Evolutionary conservation across 2,888 invertebrate species (phyloP), one percentile per base, ranked within the genome.

Genomic region (Dicranocentrus wangi): DNA sequence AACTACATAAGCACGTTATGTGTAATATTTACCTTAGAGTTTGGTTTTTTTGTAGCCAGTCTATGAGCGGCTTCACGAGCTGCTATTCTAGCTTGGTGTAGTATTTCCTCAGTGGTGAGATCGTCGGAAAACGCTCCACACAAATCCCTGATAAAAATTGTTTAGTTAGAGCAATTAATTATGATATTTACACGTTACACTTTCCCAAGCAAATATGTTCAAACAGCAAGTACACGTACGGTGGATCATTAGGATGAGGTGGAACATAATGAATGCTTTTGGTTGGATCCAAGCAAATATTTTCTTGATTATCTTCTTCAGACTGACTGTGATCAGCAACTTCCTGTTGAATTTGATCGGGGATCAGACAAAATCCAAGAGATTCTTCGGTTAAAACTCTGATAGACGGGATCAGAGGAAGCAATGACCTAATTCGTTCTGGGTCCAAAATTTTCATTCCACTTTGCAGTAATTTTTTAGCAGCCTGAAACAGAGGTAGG

Each of bases 401-500:
- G 92, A 94, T 93, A 84, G 92, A 95, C 13, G 91, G 90, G 70
- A 92, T 88, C 1, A 90, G 89, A 17, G 95, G 93, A 69, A 94
- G 91, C 63, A 94, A 88, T 55, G 91, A 91, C 1, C 92, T 89
- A 2, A 99, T 90, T 89, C 96, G 97, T 84, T 97, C 97, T 2
- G 96, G 93, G 2, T 93, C 92, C 73, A 98, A 92, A 87, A 96
- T 92, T 88, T 95, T 96, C 77, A 94, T 90, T 0, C 97, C 97
- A 0, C 94, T 92, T 87, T 96, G 95, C 0, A 97, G 90, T 13
- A 99, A 90, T 58, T 96, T 93, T 87, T 95, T 94, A 0, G 97
- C 97, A 0, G 96, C 95, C 84, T 84, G 28, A 39, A 39, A 8
- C 5, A 39, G 39, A n/a, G n/a, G n/a, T n/a, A n/a, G n/a, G n/a